A percentile compares a stretch with the other conserved stretches of the same genome.
These are phyloP conservation scores for Ciconia boyciana DNA, from an alignment of 2,113 vertebrate genomes.

Conservation along the genomic window DNA sequence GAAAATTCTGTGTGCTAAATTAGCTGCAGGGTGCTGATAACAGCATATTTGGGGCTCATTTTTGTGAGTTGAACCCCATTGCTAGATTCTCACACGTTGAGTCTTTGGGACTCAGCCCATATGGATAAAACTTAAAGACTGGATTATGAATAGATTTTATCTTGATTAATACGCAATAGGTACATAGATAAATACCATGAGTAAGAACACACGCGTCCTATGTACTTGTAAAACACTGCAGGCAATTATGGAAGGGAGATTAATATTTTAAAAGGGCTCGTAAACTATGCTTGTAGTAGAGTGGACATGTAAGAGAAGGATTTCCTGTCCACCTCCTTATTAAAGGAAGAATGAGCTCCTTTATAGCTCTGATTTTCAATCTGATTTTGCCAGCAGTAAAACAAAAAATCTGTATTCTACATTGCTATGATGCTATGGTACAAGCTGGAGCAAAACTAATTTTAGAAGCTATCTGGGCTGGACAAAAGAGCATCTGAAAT, in stretches of 20 bases:
- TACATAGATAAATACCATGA: not conserved
- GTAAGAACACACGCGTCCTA: not conserved
- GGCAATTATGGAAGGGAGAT: not conserved
- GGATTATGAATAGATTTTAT: not conserved
- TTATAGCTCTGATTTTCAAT: not conserved
- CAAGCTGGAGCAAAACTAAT: not conserved
- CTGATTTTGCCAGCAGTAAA: not conserved
- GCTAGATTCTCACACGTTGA: not conserved
- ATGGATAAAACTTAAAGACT: not conserved
- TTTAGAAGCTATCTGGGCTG: not conserved
- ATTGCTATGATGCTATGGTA: rapidly evolving
- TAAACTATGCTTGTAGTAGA: not conserved
- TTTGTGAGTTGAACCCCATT: not conserved
- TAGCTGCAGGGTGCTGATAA: not conserved
- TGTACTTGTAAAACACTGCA: not conserved
- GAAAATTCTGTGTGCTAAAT: not conserved
- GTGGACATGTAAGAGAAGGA: not conserved
- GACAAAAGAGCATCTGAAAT: not conserved
- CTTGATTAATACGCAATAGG: not conserved
- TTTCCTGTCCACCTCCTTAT: not conserved
- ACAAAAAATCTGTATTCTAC: not conserved
- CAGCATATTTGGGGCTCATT: rapidly evolving
- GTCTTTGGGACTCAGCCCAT: not conserved
- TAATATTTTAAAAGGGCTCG: not conserved
- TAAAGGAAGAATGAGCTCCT: not conserved